Evolutionary conservation across 2,888 invertebrate genomes (phyloP).

Genomic region (Heliconius hortense): DNA sequence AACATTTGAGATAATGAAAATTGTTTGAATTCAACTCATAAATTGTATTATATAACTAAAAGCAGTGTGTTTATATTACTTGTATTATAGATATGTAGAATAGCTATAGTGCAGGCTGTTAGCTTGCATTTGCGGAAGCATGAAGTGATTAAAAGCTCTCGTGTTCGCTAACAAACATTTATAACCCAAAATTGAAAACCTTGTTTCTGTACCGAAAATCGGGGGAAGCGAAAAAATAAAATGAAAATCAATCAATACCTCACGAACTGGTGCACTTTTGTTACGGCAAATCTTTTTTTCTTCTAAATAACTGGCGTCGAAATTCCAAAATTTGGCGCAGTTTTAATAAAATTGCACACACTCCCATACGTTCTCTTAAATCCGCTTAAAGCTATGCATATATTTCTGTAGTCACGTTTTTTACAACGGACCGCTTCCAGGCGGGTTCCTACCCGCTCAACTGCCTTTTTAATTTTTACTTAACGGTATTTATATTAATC

Average conservation of each 20-base stretch:
- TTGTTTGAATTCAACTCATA: slow-evolving; percentile 43
- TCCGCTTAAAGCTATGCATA: slow-evolving; percentile 41
- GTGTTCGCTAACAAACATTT: slow-evolving; percentile 17
- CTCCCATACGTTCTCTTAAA: slow-evolving; percentile 39
- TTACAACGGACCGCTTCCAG: slow-evolving; percentile 38
- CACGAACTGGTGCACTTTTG: slow-evolving; percentile 40
- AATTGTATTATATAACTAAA: slow-evolving; percentile 15
- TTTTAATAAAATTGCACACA: slow-evolving; percentile 38
- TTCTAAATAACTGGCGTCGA: slow-evolving; percentile 38
- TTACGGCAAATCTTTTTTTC: slow-evolving; percentile 41
- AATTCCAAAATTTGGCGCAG: slow-evolving; percentile 38
- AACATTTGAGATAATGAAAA: slow-evolving; percentile 44
- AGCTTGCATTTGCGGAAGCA: slow-evolving; percentile 5
- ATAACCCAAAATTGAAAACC: slow-evolving; percentile 27
- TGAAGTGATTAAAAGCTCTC: slow-evolving; percentile 23
- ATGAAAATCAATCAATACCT: slow-evolving; percentile 38
- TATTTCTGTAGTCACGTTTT: slow-evolving; percentile 40
- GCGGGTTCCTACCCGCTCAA: slow-evolving; percentile 33
- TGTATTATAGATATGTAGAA: neutral
- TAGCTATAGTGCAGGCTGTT: slow-evolving; percentile 7
- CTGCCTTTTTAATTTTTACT: slow-evolving; percentile 22
- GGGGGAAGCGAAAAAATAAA: slow-evolving; percentile 29
- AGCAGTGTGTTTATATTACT: slow-evolving; percentile 5
- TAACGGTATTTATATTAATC: neutral
- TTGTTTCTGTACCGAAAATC: slow-evolving; percentile 25